Percentiles rank a stretch among this genome's conserved stretches.
phyloP scores from a whole-genome alignment of 1,140 invertebrate genomes.

The Scaptomyza montana region DNA sequence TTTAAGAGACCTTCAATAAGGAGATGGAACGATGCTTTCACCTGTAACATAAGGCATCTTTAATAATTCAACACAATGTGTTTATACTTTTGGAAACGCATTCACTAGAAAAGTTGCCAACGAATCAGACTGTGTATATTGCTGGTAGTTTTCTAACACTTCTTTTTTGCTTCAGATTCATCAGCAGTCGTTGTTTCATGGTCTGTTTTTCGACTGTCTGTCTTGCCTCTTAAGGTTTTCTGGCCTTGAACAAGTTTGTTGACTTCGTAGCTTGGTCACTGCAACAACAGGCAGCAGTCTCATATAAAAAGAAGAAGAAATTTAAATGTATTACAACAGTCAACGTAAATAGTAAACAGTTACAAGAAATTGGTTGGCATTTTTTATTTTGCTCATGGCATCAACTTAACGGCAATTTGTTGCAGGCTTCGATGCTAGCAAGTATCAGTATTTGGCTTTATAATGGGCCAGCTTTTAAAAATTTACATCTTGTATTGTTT shows the following conservation, averaged over 20 bases:
- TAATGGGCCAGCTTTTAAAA: conserved; percentile 60
- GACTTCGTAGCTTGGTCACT: conserved; percentile 56
- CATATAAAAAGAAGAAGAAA: conserved; percentile 7
- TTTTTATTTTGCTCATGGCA: conserved; percentile 65
- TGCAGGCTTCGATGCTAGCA: conserved; percentile 17
- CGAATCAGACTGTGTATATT: no score
- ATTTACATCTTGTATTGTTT: conserved; percentile 67
- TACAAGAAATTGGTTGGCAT: conserved; percentile 75
- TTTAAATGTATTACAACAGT: conserved; percentile 19
- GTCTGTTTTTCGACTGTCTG: conserved; percentile 24
- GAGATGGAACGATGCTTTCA: conserved; percentile 1
- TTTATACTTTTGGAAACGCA: conserved; percentile 13
- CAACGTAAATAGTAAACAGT: conserved; percentile 45
- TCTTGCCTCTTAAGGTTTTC: conserved; percentile 39
- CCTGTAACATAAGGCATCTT: conserved; percentile 37
- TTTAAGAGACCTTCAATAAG: conserved; percentile 46
- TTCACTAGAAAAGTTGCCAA: background rate
- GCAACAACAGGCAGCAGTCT: conserved; percentile 40
- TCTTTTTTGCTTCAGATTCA: background rate
- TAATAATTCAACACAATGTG: conserved; percentile 40
- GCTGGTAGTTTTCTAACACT: conserved; percentile 42
- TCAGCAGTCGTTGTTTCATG: background rate
- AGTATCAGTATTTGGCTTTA: conserved; percentile 55
- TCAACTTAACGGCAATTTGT: conserved; percentile 57
- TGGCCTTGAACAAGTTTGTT: conserved; percentile 75